Evolutionary conservation across 2,797 vertebrate genomes (phyloP).

Genomic region (Crocodylus rhombifer): DNA sequence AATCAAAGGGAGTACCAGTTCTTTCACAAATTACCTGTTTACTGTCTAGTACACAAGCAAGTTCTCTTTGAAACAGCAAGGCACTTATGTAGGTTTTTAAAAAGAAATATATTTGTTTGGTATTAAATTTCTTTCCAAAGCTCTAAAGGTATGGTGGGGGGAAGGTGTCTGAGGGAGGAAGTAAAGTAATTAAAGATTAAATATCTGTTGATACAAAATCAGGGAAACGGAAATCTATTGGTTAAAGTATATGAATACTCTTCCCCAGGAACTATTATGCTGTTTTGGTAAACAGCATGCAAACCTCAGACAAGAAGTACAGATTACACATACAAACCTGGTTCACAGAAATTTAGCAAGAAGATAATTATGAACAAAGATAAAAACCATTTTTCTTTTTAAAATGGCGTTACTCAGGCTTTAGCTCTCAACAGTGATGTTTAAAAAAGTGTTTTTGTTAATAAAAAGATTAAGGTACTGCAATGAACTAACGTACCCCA

Average conservation of each 20-base stretch:
- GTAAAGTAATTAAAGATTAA: conserved; percentile 52
- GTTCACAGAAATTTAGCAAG: neutral
- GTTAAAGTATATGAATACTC: neutral
- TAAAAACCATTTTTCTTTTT: neutral
- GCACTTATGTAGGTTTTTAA: conserved; percentile 56
- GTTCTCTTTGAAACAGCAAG: conserved; percentile 68
- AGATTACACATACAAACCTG: neutral
- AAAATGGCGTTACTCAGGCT: neutral
- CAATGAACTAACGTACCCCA: neutral
- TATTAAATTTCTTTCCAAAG: conserved; percentile 50
- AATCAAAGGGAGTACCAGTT: conserved; percentile 80
- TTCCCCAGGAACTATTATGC: conserved; percentile 10
- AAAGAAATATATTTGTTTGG: conserved; percentile 35
- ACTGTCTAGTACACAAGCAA: conserved; percentile 71
- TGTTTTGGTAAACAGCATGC: neutral
- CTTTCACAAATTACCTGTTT: conserved; percentile 82
- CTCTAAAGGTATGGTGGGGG: conserved; percentile 21
- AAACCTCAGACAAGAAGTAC: conserved; percentile 55
- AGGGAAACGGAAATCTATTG: neutral
- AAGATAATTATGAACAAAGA: neutral
- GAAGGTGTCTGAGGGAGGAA: neutral
- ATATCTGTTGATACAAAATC: conserved; percentile 46
- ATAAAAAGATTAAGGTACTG: neutral
- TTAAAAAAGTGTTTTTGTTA: neutral
- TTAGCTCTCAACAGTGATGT: neutral